phyloP scores from a whole-genome alignment of 2,797 vertebrate species.

The Crenichthys baileyi region DNA sequence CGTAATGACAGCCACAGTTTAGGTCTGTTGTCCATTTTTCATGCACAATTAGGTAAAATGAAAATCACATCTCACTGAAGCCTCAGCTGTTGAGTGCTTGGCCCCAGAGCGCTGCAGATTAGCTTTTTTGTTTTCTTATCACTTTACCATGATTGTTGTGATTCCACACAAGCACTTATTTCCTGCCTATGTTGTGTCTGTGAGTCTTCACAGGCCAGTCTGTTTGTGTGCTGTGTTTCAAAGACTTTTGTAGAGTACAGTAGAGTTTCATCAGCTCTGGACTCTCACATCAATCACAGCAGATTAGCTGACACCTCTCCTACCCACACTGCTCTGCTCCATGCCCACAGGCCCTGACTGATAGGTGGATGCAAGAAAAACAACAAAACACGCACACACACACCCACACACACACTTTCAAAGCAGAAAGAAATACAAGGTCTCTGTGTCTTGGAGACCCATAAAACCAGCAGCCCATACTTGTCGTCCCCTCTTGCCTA shows the following conservation, averaged over 20 bases:
- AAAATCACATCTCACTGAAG: slow-evolving; percentile 53
- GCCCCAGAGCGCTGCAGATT: slow-evolving; percentile 31
- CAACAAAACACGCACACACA: slow-evolving; percentile 35
- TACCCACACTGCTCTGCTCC: slow-evolving; percentile 71
- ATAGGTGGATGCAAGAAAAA: slow-evolving; percentile 63
- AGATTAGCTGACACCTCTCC: slow-evolving; percentile 75
- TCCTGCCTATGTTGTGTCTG: neutral
- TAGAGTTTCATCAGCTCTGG: slow-evolving; percentile 66
- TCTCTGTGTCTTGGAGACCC: slow-evolving; percentile 27
- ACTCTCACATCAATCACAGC: slow-evolving; percentile 71
- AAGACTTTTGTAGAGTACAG: slow-evolving; percentile 49
- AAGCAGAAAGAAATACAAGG: slow-evolving; percentile 51
- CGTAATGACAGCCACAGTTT: slow-evolving; percentile 61
- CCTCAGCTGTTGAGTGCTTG: slow-evolving; percentile 40
- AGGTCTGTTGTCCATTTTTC: slow-evolving; percentile 75
- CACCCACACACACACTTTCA: slow-evolving; percentile 26
- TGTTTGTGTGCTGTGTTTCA: slow-evolving; percentile 12
- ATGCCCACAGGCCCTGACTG: slow-evolving; percentile 61
- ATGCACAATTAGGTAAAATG: slow-evolving; percentile 70
- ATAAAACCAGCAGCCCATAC: slow-evolving; percentile 24
- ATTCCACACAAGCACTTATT: neutral
- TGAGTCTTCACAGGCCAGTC: slow-evolving; percentile 4
- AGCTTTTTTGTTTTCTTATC: slow-evolving; percentile 1
- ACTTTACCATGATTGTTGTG: neutral
- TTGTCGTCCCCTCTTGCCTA: slow-evolving; percentile 17